Evolutionary conservation across 1,140 invertebrate species (phyloP).

Genomic region (Piezodorus guildinii): DNA sequence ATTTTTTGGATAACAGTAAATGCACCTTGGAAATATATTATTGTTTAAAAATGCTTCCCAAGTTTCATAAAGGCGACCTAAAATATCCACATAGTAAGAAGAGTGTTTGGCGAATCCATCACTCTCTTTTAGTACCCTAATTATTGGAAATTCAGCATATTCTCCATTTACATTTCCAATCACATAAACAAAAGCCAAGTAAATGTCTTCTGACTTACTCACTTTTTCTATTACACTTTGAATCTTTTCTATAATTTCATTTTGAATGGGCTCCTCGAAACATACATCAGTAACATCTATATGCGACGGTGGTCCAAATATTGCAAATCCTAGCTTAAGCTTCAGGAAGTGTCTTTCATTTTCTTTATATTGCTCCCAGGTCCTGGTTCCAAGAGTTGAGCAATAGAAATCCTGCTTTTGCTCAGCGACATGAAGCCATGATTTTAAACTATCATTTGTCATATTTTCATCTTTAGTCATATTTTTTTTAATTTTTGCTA

Average conservation of each 20-base stretch:
- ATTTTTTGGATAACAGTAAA: slow-evolving; percentile 7
- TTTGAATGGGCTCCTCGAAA: background rate
- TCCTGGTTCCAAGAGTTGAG: background rate
- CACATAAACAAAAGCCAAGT: background rate
- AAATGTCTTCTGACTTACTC: background rate
- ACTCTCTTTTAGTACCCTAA: background rate
- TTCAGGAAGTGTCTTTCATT: background rate
- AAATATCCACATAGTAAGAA: background rate
- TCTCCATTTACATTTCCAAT: background rate
- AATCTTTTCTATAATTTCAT: background rate
- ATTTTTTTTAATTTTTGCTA: too few relatives aligned
- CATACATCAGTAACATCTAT: background rate
- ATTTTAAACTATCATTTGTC: too few relatives aligned
- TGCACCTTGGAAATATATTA: background rate
- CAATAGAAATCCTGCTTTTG: slow-evolving; percentile 1
- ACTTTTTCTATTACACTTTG: background rate
- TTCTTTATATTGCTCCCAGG: background rate
- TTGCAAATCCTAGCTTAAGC: background rate
- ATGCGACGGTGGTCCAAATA: background rate
- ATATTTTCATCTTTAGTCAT: too few relatives aligned
- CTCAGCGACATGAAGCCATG: background rate
- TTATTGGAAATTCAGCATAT: slow-evolving; percentile 7
- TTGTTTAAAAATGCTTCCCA: background rate
- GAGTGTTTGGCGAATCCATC: background rate
- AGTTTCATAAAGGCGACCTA: background rate